Conservation (phyloP, 2,888 invertebrate genomes). For the Eulithis testata region DNA sequence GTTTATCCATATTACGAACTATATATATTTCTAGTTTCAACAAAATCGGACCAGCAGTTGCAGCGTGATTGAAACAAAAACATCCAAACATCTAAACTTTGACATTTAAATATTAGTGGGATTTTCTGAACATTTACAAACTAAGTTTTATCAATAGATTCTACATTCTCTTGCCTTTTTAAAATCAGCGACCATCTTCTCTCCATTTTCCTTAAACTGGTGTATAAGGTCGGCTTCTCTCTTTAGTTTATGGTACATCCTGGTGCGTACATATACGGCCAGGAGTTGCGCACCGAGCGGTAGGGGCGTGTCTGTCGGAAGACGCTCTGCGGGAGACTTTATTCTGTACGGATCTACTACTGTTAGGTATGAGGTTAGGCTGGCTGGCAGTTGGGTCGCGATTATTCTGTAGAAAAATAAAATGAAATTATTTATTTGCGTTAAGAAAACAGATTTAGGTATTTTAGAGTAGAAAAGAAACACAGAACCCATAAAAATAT, state of each 20-base stretch:
- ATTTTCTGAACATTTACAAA: too few relatives aligned
- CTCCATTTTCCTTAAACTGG: conserved; percentile 71
- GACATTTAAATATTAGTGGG: too few relatives aligned
- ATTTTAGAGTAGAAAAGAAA: too few relatives aligned
- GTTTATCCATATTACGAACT: too few relatives aligned
- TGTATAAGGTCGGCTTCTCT: conserved; percentile 64
- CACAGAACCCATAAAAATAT: too few relatives aligned
- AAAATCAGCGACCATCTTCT: conserved; percentile 72
- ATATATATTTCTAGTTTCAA: neutral
- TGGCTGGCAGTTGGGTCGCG: conserved; percentile 90
- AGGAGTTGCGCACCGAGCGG: conserved; percentile 93
- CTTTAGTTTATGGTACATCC: conserved; percentile 84
- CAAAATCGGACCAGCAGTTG: too few relatives aligned
- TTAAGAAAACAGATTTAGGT: too few relatives aligned
- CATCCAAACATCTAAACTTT: too few relatives aligned
- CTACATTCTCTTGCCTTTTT: conserved; percentile 57
- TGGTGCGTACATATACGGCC: conserved; percentile 88
- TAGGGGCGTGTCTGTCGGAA: conserved; percentile 87
- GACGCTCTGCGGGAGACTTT: conserved; percentile 91
- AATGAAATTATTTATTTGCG: too few relatives aligned
- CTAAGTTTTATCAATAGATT: too few relatives aligned
- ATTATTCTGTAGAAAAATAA: conserved; percentile 86
- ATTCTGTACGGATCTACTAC: conserved; percentile 93
- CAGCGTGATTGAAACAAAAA: too few relatives aligned
- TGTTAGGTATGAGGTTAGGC: conserved; percentile 91